phyloP scores from a whole-genome alignment of 2,888 invertebrate genomes.

The Hydriomena furcata region DNA sequence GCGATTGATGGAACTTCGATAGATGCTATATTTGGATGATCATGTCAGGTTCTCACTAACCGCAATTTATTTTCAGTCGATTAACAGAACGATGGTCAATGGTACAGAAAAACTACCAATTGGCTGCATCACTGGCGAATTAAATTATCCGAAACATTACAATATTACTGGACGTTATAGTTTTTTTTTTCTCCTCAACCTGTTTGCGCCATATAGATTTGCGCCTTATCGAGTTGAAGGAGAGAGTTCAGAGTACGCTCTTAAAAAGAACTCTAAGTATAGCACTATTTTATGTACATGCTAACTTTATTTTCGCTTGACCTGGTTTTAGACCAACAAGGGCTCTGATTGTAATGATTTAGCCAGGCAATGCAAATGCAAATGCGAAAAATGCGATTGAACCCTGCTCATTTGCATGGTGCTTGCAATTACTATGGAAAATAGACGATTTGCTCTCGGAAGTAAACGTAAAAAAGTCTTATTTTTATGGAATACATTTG shows the following conservation, averaged over 20 bases:
- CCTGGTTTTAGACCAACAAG: constrained; percentile 20
- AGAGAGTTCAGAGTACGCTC: not conserved
- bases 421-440: constrained; percentile 23
- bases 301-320: constrained; percentile 23
- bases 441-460: constrained; percentile 9
- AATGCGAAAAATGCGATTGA: constrained; percentile 26
- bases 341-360: constrained; percentile 21
- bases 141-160: too few species aligned
- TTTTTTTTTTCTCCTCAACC: too few species aligned
- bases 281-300: too few species aligned
- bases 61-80: too few species aligned
- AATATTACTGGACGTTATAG: too few species aligned
- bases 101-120: too few species aligned
- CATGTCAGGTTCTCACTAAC: too few species aligned
- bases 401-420: constrained; percentile 24
- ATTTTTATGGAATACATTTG: not conserved
- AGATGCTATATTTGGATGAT: too few species aligned
- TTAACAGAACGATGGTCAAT: too few species aligned
- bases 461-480: constrained; percentile 9
- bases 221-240: not conserved
- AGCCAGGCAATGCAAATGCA: constrained; percentile 23
- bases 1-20: too few species aligned
- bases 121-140: too few species aligned
- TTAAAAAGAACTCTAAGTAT: not conserved
- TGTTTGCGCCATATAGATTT: too few species aligned